Evolutionary conservation across 2,888 invertebrate genomes (phyloP).

Genomic region (Caenorhabditis japonica): DNA sequence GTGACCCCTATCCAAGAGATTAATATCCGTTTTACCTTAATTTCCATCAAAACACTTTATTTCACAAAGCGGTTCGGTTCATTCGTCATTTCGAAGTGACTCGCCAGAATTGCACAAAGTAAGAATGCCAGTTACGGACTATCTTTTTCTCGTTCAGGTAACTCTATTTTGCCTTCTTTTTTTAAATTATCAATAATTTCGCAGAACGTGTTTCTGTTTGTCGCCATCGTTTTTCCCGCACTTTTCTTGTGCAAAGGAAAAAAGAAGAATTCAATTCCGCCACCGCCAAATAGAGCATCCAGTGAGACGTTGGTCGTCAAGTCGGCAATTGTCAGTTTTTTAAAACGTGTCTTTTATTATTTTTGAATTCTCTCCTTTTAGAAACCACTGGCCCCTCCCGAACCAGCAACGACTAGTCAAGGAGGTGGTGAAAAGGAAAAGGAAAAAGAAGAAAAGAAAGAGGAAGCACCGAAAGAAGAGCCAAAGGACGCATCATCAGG

Average conservation of each 20-base stretch:
- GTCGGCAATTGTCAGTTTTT: slow-evolving; percentile 25
- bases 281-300: not conserved
- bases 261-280: slow-evolving; percentile 1
- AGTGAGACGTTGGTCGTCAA: slow-evolving; percentile 3
- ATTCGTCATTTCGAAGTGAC: no score
- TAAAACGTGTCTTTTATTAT: not conserved
- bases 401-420: no score
- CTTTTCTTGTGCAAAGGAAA: slow-evolving; percentile 33
- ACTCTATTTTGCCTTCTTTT: not conserved
- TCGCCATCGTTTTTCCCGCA: slow-evolving; percentile 8
- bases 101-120: slow-evolving; percentile 10
- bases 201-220: slow-evolving; percentile 26
- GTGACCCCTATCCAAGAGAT: no score
- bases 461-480: slow-evolving; percentile 16
- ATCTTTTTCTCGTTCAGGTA: slow-evolving; percentile 39
- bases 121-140: slow-evolving; percentile 24
- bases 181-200: not conserved
- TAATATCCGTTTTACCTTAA: no score
- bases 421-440: not conserved
- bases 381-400: not conserved
- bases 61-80: no score
- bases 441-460: slow-evolving; percentile 17
- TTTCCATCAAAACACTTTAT: no score
- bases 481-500: no score
- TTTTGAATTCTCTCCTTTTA: not conserved